These are phyloP conservation scores for Crotophaga sulcirostris DNA, from an alignment of 2,113 vertebrate genomes.

Conservation along the genomic window DNA sequence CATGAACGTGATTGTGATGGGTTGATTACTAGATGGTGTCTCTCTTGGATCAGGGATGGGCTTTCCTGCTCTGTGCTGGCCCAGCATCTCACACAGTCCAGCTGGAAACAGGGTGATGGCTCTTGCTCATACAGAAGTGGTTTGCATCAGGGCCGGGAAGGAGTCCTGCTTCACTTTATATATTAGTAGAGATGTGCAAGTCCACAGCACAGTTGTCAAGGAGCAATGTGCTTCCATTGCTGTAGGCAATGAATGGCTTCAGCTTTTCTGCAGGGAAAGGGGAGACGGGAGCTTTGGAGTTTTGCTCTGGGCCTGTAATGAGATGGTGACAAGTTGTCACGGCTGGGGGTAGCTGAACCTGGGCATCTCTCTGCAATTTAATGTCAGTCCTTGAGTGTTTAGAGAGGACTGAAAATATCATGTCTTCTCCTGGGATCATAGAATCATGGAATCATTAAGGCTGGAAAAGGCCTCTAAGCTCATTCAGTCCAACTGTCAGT, in stretches of 20 bases:
- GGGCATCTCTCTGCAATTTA: neutral
- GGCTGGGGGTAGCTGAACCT: neutral
- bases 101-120: neutral
- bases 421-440: neutral
- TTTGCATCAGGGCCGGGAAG: neutral
- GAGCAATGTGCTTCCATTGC: too few relatives aligned
- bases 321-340: neutral
- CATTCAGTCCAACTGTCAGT: too few relatives aligned
- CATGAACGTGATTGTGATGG: fast-evolving
- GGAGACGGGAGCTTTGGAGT: neutral
- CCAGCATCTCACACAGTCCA: neutral
- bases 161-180: neutral
- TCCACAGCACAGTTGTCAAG: neutral
- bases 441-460: too few relatives aligned
- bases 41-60: neutral
- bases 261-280: neutral
- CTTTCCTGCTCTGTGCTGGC: neutral
- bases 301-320: neutral
- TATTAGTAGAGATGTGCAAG: neutral
- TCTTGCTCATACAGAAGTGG: neutral
- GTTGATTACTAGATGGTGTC: neutral
- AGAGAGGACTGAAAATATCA: neutral
- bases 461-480: too few relatives aligned
- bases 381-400: neutral
- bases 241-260: neutral